Base-by-base conservation (phyloP, 2,888 invertebrate genomes). In the Pogonocherus hispidulus region DNA sequence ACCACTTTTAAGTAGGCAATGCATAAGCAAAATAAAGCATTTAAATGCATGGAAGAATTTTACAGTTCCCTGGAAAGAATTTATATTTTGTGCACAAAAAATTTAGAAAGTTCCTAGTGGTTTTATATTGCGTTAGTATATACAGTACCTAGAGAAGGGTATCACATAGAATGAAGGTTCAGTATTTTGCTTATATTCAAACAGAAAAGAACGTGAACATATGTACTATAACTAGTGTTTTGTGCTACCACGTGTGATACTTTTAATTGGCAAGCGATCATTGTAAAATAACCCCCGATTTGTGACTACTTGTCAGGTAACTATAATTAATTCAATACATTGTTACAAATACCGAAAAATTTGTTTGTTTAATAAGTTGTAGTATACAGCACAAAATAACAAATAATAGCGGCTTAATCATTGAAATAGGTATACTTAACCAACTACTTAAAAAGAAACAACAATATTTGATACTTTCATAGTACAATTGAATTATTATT, bases 1-100 rank as follows among this genome's bases (percentile, higher is more conserved):
- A 44, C 62, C 55, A 37, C 60, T 56, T 47, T 71, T 71, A 67
- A 71, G 54, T 60, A 68, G 65, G 68, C 71, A 59, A 69, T 74
- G 74, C 74, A 75, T 77, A 79, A 76, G 77, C 80, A 79, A 83
- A 84, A 80, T 82, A 81, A 83, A 83, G 79, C 84, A 84, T 85
- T 85, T 84, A 85, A 85, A 85, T 85, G 85, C 85, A 85, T 85
- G 78, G 83, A 82, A 80, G 78, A 81, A 80, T 84, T 84, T 84
- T 84, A 84, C 84, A 81, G 81, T 83, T 84, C 81, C 83, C 83
- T 74, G 70, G 82, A 81, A 82, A 78, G 79, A 79, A 76, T 77
- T 78, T 73, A 76, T 76, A 79, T 79, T 79, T 79, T 70, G 67
- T 70, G 75, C 76, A 75, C 79, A 77, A 82, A 83, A 82, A 82